Conservation (phyloP, 1,140 invertebrate genomes). For the Trinorchestia longiramus region DNA sequence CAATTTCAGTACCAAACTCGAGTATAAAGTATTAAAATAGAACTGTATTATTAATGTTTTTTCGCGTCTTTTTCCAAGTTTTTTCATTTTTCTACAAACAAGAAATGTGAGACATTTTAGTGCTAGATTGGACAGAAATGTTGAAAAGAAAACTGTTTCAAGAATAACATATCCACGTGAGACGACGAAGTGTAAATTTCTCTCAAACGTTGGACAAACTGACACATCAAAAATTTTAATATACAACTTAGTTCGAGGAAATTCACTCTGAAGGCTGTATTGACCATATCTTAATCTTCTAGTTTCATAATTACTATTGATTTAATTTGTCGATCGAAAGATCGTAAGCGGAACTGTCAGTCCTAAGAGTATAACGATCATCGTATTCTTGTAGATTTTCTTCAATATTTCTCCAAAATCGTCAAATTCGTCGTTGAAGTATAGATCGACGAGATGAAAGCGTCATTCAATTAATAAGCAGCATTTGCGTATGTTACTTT, state of each 20-base stretch:
- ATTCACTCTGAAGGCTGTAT: background rate
- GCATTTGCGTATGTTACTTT: background rate
- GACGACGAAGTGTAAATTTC: background rate
- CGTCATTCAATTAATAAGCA: background rate
- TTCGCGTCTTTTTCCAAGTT: background rate
- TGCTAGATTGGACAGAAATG: background rate
- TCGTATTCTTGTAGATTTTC: too few relatives aligned
- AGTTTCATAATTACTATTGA: too few relatives aligned
- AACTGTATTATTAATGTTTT: background rate
- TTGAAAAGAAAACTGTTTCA: background rate
- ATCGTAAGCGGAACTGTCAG: too few relatives aligned
- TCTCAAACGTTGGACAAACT: background rate
- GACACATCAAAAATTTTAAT: background rate
- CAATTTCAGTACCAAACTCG: too few relatives aligned
- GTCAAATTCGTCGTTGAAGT: too few relatives aligned
- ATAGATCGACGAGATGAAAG: background rate
- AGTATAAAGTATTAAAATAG: too few relatives aligned
- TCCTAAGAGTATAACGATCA: too few relatives aligned
- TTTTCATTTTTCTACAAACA: background rate
- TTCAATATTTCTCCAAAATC: too few relatives aligned
- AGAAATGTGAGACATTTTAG: background rate
- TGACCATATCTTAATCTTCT: too few relatives aligned
- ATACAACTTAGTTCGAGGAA: background rate
- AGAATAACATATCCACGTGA: background rate
- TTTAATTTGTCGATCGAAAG: too few relatives aligned